phyloP scores from a whole-genome alignment of 2,113 vertebrate species.

The Mobula birostris region DNA sequence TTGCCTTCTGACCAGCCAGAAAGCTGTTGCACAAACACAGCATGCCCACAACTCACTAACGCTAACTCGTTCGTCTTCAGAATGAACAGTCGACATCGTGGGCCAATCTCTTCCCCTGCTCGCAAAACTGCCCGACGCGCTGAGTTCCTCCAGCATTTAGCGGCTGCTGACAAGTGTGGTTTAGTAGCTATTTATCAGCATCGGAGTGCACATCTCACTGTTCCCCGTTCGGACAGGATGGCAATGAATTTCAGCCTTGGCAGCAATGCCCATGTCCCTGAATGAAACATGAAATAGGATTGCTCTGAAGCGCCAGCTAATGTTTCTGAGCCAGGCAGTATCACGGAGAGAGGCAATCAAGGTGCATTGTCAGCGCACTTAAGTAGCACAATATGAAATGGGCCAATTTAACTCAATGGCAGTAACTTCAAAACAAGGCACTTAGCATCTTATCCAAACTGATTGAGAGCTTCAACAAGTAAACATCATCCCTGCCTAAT shows the following conservation, averaged over 20 bases:
- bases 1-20: no score
- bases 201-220: no score
- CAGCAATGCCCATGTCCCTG: not conserved
- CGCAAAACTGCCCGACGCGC: no score
- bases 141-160: no score
- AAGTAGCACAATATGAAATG: not conserved
- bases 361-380: not conserved
- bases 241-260: not conserved
- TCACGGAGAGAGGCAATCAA: not conserved
- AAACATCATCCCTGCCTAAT: not conserved
- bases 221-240: not conserved
- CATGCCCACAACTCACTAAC: no score
- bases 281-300: not conserved
- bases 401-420: not conserved
- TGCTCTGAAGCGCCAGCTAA: not conserved
- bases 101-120: no score
- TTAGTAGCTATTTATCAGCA: no score
- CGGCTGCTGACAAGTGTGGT: no score
- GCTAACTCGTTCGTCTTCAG: no score
- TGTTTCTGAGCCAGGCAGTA: not conserved
- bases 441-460: not conserved
- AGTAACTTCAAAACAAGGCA: not conserved
- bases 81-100: no score
- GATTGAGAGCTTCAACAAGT: not conserved
- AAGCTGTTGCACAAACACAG: no score